Percentiles rank a stretch among this genome's conserved stretches.
Evolutionary conservation across 2,113 vertebrate species (phyloP).

Genomic region (Gymnorhina tibicen): DNA sequence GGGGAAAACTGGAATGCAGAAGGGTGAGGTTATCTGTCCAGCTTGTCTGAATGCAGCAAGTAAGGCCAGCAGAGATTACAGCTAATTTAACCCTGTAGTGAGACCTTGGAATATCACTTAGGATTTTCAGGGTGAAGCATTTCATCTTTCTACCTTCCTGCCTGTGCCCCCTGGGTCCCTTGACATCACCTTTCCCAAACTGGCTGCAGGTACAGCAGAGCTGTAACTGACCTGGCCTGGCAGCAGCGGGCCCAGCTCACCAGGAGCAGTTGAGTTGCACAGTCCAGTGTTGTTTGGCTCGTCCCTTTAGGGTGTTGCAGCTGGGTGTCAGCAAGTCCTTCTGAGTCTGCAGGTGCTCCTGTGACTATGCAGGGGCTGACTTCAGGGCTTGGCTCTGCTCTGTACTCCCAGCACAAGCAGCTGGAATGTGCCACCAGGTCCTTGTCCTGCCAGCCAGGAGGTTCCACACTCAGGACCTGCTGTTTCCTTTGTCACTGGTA

Average conservation of each 20-base stretch:
- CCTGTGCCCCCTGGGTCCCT: not conserved
- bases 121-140: fast-evolving
- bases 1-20: not conserved
- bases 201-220: not conserved
- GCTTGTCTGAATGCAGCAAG: not conserved
- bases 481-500: not conserved
- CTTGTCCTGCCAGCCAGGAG: not conserved
- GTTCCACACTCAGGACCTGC: not conserved
- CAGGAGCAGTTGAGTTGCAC: not conserved
- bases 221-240: not conserved
- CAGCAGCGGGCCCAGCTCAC: not conserved
- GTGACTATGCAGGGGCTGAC: not conserved
- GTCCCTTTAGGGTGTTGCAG: not conserved
- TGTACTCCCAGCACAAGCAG: not conserved
- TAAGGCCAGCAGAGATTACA: not conserved
- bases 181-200: not conserved
- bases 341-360: not conserved
- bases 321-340: not conserved
- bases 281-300: not conserved
- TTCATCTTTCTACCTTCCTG: not conserved
- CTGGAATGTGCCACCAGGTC: not conserved
- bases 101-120: not conserved
- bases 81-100: not conserved
- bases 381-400: not conserved
- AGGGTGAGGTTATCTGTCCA: not conserved